phyloP scores from a whole-genome alignment of 1,140 invertebrate genomes.

The Drosophila oshimai region DNA sequence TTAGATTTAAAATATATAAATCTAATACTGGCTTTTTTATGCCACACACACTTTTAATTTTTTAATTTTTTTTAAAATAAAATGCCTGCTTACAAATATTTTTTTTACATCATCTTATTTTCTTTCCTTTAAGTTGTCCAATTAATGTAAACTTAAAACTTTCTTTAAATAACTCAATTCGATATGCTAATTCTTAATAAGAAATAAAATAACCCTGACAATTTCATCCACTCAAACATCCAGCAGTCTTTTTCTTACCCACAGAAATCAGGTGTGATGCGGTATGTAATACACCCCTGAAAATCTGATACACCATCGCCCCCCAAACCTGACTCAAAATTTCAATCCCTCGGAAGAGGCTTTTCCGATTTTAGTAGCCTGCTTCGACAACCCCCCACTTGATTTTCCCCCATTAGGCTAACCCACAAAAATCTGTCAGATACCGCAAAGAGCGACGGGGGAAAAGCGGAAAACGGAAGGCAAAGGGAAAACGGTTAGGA shows the following conservation, averaged over 20 bases:
- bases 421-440: conserved; percentile 79
- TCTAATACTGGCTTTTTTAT: too few relatives aligned
- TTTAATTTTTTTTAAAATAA: too few relatives aligned
- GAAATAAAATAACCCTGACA: conserved; percentile 18
- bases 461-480: conserved; percentile 1
- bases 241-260: conserved; percentile 3
- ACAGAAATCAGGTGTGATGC: conserved; percentile 45
- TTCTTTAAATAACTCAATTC: not conserved
- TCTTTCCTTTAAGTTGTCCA: not conserved
- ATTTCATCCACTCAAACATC: conserved; percentile 3
- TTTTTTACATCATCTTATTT: not conserved
- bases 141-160: not conserved
- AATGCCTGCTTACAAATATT: too few relatives aligned
- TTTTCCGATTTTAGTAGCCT: conserved; percentile 40
- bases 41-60: not conserved
- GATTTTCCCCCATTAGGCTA: conserved; percentile 18
- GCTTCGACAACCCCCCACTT: not conserved
- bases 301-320: conserved; percentile 4
- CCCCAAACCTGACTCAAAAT: not conserved
- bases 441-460: conserved; percentile 40
- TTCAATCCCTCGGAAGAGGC: conserved; percentile 25
- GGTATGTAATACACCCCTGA: conserved; percentile 39
- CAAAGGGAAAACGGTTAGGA: conserved; percentile 63
- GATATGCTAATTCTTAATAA: conserved; percentile 5
- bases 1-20: too few relatives aligned